Base-by-base conservation (phyloP, 1,140 invertebrate genomes). In the Ruditapes philippinarum region DNA sequence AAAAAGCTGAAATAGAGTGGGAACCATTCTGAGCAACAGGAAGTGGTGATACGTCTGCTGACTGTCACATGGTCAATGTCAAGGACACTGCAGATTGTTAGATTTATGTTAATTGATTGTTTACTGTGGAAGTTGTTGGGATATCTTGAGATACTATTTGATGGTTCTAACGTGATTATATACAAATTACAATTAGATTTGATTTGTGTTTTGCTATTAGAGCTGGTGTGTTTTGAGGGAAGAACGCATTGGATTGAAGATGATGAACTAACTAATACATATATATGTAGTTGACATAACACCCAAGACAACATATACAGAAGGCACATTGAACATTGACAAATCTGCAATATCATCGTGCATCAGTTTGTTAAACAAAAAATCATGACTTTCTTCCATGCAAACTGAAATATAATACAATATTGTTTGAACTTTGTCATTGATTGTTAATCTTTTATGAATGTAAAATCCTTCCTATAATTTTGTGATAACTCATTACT, bases 71-170 rank as follows among this genome's bases (percentile, higher is more conserved):
- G 65, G 40, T 33, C 65, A 31, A 54, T 40, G 60, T 78, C 74
- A 78, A 54, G 49, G 40, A 84, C 82, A 84, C 82, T 84, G 82
- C 82, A 73, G 82, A 73, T 36, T 38, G 82, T 17, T 57, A 25
- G 28, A 19, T 22, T 80, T 57, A 2, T 62, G n/a, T 62, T 62
- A 45, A 28, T 49, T 45, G 28, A 5, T 54, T 62, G 40, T 5
- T n/a, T 19, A 62, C 33, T 25, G 28, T 81, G 79, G 79, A 81
- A 81, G 79, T 81, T 81, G 79, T 81, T 81, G 79, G 79, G 49
- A 38, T 36, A 80, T 40, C 25, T 38, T 81, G 54, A 45, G 54
- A 62, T 28, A 38, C 14, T 40, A 65, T 81, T 38, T 81, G 60
- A 45, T 81, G 79, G 79, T 36, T 62, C 57, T 57, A 81, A 25